Evolutionary conservation across 2,888 invertebrate genomes (phyloP).

Genomic region (Eupithecia inturbata): DNA sequence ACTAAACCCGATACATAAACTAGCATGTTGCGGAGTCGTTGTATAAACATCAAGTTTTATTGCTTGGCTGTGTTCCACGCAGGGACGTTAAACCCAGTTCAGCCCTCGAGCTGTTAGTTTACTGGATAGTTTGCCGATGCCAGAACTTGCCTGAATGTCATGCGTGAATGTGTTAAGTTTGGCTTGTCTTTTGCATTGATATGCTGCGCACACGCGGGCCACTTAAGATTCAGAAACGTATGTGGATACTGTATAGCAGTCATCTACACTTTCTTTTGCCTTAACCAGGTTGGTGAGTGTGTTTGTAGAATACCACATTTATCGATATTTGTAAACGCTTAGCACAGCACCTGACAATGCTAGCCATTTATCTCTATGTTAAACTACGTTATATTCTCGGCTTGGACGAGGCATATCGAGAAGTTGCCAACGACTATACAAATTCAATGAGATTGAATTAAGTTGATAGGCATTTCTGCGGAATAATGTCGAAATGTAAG

Average conservation of each 20-base stretch:
- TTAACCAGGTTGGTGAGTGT: conserved; percentile 28
- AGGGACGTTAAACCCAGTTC: conserved; percentile 73
- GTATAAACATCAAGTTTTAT: conserved; percentile 82
- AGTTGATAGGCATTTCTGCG: neutral
- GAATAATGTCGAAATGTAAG: conserved; percentile 8
- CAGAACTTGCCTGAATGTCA: conserved; percentile 42
- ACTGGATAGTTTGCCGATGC: conserved; percentile 67
- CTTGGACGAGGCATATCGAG: conserved; percentile 2
- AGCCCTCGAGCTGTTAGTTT: conserved; percentile 71
- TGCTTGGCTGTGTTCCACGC: conserved; percentile 83
- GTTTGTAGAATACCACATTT: conserved; percentile 29
- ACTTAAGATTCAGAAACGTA: conserved; percentile 10
- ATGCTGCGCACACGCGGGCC: conserved; percentile 29
- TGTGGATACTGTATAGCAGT: conserved; percentile 12
- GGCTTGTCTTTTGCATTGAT: conserved; percentile 10
- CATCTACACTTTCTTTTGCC: conserved; percentile 28
- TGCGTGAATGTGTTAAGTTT: conserved; percentile 7
- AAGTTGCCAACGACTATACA: conserved; percentile 2
- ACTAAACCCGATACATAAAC: conserved; percentile 68
- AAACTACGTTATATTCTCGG: neutral
- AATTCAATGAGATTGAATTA: conserved; percentile 2
- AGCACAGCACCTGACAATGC: conserved; percentile 10
- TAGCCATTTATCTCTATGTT: neutral
- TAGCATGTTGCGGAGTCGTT: conserved; percentile 71
- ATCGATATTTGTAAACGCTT: conserved; percentile 19